Evolutionary conservation across 2,888 invertebrate species (phyloP).

Genomic region (Athripsodes cinereus): DNA sequence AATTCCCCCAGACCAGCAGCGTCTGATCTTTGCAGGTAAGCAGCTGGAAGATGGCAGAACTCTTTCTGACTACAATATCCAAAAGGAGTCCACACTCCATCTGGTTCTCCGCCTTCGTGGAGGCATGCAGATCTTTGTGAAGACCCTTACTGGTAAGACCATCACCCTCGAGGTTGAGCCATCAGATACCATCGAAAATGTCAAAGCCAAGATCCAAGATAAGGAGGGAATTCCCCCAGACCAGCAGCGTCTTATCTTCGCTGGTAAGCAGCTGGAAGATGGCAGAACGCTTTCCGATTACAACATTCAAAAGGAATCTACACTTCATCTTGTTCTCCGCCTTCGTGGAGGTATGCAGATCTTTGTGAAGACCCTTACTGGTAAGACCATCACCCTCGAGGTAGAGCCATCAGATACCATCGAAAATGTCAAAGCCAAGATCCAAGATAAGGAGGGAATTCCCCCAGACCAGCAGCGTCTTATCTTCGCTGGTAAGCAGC

Average conservation of each 20-base stretch:
- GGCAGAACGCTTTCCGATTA: slow-evolving; percentile 64
- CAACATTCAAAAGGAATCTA: slow-evolving; percentile 59
- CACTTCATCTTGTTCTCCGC: slow-evolving; percentile 47
- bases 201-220: slow-evolving; percentile 55
- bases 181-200: slow-evolving; percentile 59
- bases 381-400: slow-evolving; percentile 48
- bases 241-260: slow-evolving; percentile 87
- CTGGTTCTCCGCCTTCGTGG: slow-evolving; percentile 51
- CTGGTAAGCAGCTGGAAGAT: slow-evolving; percentile 94
- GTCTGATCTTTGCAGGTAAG: too few relatives aligned
- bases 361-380: slow-evolving; percentile 40
- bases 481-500: slow-evolving; percentile 92
- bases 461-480: slow-evolving; percentile 82
- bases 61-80: too few relatives aligned
- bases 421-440: slow-evolving; percentile 56
- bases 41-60: too few relatives aligned
- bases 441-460: slow-evolving; percentile 49
- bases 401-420: slow-evolving; percentile 50
- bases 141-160: slow-evolving; percentile 54
- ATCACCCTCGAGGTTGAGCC: slow-evolving; percentile 54
- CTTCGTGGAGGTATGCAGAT: slow-evolving; percentile 62
- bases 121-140: slow-evolving; percentile 60
- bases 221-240: slow-evolving; percentile 64
- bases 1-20: too few relatives aligned
- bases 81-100: slow-evolving; percentile 51